Conservation (phyloP, 2,797 vertebrate genomes). For the Poeciliopsis paucimaculata region DNA sequence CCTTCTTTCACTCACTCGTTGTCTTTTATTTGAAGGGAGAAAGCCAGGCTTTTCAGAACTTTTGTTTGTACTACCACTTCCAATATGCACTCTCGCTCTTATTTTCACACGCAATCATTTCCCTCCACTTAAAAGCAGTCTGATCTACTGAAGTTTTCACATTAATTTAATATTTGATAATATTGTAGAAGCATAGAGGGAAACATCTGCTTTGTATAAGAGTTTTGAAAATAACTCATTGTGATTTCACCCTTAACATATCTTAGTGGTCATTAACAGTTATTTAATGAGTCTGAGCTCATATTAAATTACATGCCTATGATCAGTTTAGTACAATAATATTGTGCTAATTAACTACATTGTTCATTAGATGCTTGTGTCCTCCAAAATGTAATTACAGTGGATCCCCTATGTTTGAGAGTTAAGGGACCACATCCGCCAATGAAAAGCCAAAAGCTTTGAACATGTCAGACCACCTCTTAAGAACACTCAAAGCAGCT, state of each 20-base stretch:
- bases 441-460: background rate
- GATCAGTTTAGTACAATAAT: background rate
- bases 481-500: background rate
- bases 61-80: conserved; percentile 45
- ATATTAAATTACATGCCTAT: background rate
- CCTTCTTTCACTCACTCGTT: conserved; percentile 48
- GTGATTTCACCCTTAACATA: background rate
- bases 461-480: background rate
- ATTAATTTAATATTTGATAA: conserved; percentile 30
- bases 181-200: conserved; percentile 8
- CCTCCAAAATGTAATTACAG: background rate
- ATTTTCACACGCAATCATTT: conserved; percentile 11
- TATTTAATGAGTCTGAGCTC: background rate
- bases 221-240: background rate
- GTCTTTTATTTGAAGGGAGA: conserved; percentile 64
- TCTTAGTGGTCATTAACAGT: background rate
- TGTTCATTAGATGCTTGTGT: background rate
- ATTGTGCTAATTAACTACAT: background rate
- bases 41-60: conserved; percentile 63
- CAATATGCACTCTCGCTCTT: background rate
- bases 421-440: background rate
- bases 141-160: conserved; percentile 19
- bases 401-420: background rate
- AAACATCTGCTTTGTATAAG: background rate
- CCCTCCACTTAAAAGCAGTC: conserved; percentile 8